Percentiles rank a stretch among this genome's conserved stretches.
Evolutionary conservation across 2,888 invertebrate species (phyloP).

Genomic region (Ectemnius lituratus): DNA sequence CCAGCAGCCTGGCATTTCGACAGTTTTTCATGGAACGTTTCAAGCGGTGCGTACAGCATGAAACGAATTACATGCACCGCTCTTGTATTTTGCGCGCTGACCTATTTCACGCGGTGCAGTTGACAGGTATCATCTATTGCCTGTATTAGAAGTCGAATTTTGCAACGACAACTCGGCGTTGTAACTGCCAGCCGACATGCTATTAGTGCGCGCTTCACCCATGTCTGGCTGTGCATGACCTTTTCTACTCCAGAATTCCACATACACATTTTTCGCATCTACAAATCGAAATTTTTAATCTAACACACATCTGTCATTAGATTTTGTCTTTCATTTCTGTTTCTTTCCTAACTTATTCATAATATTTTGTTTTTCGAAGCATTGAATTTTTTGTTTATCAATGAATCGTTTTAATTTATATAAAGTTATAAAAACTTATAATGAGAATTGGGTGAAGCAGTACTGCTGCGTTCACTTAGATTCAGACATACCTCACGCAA

Average conservation of each 20-base stretch:
- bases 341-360: not conserved
- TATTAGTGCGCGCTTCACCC: conserved; percentile 29
- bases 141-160: conserved; percentile 36
- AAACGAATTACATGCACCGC: conserved; percentile 1
- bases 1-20: too few relatives aligned
- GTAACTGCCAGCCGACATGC: conserved; percentile 56
- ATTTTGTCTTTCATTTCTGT: too few relatives aligned
- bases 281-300: not conserved
- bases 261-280: not conserved
- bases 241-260: not conserved
- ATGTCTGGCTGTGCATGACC: conserved; percentile 14
- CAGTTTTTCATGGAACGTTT: too few relatives aligned
- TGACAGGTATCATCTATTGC: conserved; percentile 35
- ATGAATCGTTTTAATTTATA: not conserved
- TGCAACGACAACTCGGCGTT: conserved; percentile 37
- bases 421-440: too few relatives aligned
- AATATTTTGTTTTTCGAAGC: not conserved
- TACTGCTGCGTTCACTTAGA: too few relatives aligned
- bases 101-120: conserved; percentile 17
- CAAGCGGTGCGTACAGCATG: too few relatives aligned
- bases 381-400: not conserved
- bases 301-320: too few relatives aligned
- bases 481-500: too few relatives aligned
- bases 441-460: too few relatives aligned
- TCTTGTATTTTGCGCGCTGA: not conserved